Evolutionary conservation across 1,140 invertebrate genomes (phyloP).

Genomic region (Sarcophaga bullata): DNA sequence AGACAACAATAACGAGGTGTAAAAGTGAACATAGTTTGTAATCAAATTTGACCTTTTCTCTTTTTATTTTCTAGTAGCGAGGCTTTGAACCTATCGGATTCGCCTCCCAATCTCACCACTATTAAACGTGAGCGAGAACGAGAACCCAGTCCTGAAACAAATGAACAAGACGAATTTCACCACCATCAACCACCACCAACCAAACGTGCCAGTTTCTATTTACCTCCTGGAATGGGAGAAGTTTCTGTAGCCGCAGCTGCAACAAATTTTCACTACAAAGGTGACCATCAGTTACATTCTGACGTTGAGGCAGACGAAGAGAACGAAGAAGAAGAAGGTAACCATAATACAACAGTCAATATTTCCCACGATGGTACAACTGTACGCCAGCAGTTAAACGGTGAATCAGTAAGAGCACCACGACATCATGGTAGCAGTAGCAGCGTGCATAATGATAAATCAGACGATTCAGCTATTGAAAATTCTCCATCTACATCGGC

Average conservation of each 20-base stretch:
- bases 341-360: constrained; percentile 56
- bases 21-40: constrained; percentile 6
- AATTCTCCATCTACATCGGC: constrained; percentile 61
- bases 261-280: constrained; percentile 56
- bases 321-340: constrained; percentile 47
- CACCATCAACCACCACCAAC: constrained; percentile 69
- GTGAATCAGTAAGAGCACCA: constrained; percentile 19
- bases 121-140: constrained; percentile 74
- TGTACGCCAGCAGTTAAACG: constrained; percentile 51
- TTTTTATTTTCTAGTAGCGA: constrained; percentile 65
- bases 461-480: constrained; percentile 62
- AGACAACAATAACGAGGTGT: constrained; percentile 42
- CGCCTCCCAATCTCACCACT: constrained; percentile 66
- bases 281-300: constrained; percentile 50
- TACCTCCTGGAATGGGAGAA: constrained; percentile 64
- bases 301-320: constrained; percentile 59
- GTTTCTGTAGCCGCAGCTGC: constrained; percentile 63
- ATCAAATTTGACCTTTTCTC: constrained; percentile 5
- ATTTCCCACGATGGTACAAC: constrained; percentile 53
- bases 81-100: constrained; percentile 73
- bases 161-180: constrained; percentile 53
- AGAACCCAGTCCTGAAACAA: constrained; percentile 63
- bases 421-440: constrained; percentile 32
- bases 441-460: constrained; percentile 57
- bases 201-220: constrained; percentile 68